Conservation (phyloP, 2,888 invertebrate species). For the Anoplius nigerrimus region DNA sequence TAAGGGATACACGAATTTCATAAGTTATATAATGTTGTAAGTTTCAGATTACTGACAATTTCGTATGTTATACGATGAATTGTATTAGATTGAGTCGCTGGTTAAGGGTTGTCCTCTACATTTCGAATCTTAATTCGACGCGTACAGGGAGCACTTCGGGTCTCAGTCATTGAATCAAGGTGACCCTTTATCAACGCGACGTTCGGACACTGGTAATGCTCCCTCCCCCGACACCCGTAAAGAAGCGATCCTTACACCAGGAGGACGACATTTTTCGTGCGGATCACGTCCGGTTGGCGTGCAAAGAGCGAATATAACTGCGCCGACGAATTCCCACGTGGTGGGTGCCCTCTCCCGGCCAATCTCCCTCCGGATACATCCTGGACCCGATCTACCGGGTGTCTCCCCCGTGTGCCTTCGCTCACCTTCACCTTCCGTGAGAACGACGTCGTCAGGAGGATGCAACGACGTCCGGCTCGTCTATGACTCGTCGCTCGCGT, state of each 20-base stretch:
- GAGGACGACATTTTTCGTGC: background rate
- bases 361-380: conserved; percentile 19
- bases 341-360: conserved; percentile 8
- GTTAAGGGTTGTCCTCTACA: no score
- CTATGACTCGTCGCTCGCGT: conserved; percentile 37
- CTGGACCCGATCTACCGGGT: conserved; percentile 39
- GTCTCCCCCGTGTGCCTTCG: conserved; percentile 16
- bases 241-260: background rate
- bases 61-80: no score
- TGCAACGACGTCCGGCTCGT: conserved; percentile 15
- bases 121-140: no score
- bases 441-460: conserved; percentile 47
- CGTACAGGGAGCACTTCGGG: no score
- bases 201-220: background rate
- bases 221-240: background rate
- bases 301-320: conserved; percentile 9
- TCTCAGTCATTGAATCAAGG: no score
- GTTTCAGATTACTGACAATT: no score
- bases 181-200: no score
- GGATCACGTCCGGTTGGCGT: conserved; percentile 21
- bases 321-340: conserved; percentile 32
- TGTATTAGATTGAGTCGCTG: no score
- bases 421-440: conserved; percentile 48
- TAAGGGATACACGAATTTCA: no score
- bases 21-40: no score